Evolutionary conservation across 2,888 invertebrate genomes (phyloP).

Genomic region (Boloria euphrosyne): DNA sequence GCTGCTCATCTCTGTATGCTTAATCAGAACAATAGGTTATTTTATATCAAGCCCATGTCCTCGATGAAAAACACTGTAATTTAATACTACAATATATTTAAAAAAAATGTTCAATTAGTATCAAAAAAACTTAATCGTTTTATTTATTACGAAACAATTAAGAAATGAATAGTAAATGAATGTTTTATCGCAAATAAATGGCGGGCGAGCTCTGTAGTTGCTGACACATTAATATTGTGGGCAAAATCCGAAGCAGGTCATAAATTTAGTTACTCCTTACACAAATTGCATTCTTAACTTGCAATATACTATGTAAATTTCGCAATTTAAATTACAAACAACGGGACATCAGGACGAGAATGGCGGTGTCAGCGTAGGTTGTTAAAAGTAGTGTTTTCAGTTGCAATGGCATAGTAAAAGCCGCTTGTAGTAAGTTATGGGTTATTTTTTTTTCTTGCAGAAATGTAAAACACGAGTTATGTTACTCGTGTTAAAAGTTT

Average conservation of each 20-base stretch:
- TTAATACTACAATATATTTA: too few relatives aligned
- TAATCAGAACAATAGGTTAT: too few relatives aligned
- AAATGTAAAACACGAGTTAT: too few relatives aligned
- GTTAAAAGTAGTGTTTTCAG: conserved; percentile 60
- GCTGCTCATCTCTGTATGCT: too few relatives aligned
- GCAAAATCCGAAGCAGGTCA: conserved; percentile 49
- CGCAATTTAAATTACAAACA: conserved; percentile 73
- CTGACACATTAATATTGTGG: conserved; percentile 44
- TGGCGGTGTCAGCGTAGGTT: conserved; percentile 50
- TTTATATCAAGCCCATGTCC: too few relatives aligned
- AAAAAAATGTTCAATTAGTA: background rate
- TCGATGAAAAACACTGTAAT: too few relatives aligned
- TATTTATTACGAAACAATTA: conserved; percentile 2
- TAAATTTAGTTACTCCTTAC: conserved; percentile 58
- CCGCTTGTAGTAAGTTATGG: conserved; percentile 53
- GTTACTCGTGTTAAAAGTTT: too few relatives aligned
- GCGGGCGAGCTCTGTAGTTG: conserved; percentile 36
- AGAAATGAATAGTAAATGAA: conserved; percentile 32
- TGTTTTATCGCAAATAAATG: conserved; percentile 38
- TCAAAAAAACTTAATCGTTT: background rate
- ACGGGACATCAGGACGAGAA: conserved; percentile 40
- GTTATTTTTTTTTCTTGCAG: background rate
- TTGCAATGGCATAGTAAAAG: conserved; percentile 45
- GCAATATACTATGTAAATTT: conserved; percentile 74
- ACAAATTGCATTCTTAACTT: conserved; percentile 73